Base-by-base conservation (phyloP, 2,113 vertebrate genomes). In the Aythya baeri region DNA sequence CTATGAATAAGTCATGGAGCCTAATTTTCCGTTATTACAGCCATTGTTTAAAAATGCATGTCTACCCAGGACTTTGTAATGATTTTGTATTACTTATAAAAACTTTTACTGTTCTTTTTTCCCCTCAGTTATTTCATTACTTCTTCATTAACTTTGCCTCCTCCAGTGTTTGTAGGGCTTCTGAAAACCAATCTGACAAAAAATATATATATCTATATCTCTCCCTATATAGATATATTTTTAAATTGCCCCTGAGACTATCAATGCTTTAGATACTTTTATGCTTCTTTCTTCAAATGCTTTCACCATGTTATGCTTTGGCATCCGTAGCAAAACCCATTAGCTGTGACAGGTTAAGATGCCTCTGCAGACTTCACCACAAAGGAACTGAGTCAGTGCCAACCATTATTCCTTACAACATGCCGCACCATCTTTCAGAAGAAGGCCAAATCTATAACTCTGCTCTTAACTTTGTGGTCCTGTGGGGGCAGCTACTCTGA, bases 1-100 rank as follows among this genome's bases (percentile, higher is more conserved):
- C 96, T 86, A 98, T 98, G 94, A 98, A 98, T 98, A 97, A 98
- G 91, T 98, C 83, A 98, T 98, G 94, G 96, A 91, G 83, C 94
- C 97, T 98, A 98, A 98, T 98, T 98, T 98, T 98, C 98, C 50
- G 12, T 98, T 98, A 98, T 98, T 95, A 98, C 91, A 97, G 95
- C 92, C 96, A 75, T 98, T 97, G 97, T 98, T 98, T 98, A 97
- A 98, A 98, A 98, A 98, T 97, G 96, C 91, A 98, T 97, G 97
- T 89, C 97, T 98, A 93, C 95, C 78, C 95, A 96, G 95, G 94
- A 97, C 94, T 90, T 81, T 74, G 93, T 97, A 98, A 98, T 97
- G 97, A 96, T 97, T 98, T 95, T 97, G 93, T 96, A 96, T 96
- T 98, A 94, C 97, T 97, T 97, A 96, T 96, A 96, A 97, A 96